Evolutionary conservation across 2,888 invertebrate genomes (phyloP).

Genomic region (Prenolepis imparis): DNA sequence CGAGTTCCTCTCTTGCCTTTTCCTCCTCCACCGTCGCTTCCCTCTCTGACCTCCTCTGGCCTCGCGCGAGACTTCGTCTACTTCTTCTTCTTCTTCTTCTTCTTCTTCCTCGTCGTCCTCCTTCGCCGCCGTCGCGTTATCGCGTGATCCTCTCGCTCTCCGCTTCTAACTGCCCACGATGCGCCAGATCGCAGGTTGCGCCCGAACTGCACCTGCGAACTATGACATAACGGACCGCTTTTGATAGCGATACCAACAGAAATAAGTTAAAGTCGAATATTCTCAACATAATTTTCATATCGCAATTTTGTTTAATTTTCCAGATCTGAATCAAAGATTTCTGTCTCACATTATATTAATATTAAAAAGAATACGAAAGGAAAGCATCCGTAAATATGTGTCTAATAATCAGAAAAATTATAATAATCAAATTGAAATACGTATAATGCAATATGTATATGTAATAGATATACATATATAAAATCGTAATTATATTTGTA

Average conservation of each 20-base stretch:
- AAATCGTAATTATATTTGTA: slow-evolving; percentile 1
- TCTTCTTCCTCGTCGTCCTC: slow-evolving; percentile 22
- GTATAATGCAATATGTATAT: background rate
- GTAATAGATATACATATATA: background rate
- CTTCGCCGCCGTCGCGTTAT: slow-evolving; percentile 36
- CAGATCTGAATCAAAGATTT: background rate
- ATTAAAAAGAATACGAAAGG: background rate
- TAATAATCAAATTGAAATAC: background rate
- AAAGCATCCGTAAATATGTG: background rate
- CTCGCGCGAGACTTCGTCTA: slow-evolving; percentile 48
- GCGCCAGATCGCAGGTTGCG: slow-evolving; percentile 67
- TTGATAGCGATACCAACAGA: background rate
- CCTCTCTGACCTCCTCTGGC: slow-evolving; percentile 60
- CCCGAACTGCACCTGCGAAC: slow-evolving; percentile 77
- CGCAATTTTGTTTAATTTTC: background rate
- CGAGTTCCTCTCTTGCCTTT: slow-evolving; percentile 55
- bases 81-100: slow-evolving; percentile 45
- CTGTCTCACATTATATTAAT: background rate
- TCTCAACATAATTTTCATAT: background rate
- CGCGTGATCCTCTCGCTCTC: slow-evolving; percentile 54
- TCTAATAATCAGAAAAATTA: background rate
- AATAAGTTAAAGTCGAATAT: background rate
- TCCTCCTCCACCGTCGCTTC: slow-evolving; percentile 65
- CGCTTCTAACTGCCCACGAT: slow-evolving; percentile 39
- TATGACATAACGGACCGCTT: slow-evolving; percentile 73